Percentiles rank a stretch among this genome's conserved stretches.
phyloP scores from a whole-genome alignment of 2,888 invertebrate species.

The Tenthredo distinguenda region DNA sequence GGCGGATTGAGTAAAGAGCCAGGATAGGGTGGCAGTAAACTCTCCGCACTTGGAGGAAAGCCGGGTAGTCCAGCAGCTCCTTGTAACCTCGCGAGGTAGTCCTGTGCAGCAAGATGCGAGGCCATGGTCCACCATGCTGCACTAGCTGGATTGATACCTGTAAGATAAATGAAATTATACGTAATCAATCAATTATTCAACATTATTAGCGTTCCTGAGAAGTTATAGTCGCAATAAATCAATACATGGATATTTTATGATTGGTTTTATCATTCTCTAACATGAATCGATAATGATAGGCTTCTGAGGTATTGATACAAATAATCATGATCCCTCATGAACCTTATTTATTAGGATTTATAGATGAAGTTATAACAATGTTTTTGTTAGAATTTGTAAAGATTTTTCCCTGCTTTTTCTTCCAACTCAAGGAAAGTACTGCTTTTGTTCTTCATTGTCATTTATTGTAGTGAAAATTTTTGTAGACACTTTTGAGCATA shows the following conservation, averaged over 20 bases:
- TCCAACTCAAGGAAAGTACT: neutral
- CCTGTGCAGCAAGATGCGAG: conserved; percentile 92
- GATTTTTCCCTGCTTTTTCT: neutral
- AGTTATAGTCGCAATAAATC: neutral
- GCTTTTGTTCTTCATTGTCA: neutral
- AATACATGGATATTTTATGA: neutral
- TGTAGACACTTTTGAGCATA: neutral
- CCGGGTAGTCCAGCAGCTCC: conserved; percentile 86
- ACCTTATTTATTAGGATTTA: neutral
- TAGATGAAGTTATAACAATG: neutral
- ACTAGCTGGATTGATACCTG: conserved; percentile 81
- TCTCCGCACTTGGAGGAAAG: conserved; percentile 83
- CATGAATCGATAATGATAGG: neutral
- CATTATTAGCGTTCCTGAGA: neutral
- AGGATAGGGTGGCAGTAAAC: conserved; percentile 80
- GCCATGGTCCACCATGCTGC: conserved; percentile 96
- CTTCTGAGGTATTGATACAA: neutral
- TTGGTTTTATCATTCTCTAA: neutral
- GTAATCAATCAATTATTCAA: neutral
- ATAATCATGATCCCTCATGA: neutral
- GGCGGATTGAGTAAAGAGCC: conserved; percentile 81
- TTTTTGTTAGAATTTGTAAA: too few species aligned
- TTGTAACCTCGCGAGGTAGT: conserved; percentile 91
- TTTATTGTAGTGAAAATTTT: neutral
- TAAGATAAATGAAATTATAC: conserved; percentile 58